Base-by-base conservation (phyloP, 2,797 vertebrate genomes). In the Melopsittacus undulatus region DNA sequence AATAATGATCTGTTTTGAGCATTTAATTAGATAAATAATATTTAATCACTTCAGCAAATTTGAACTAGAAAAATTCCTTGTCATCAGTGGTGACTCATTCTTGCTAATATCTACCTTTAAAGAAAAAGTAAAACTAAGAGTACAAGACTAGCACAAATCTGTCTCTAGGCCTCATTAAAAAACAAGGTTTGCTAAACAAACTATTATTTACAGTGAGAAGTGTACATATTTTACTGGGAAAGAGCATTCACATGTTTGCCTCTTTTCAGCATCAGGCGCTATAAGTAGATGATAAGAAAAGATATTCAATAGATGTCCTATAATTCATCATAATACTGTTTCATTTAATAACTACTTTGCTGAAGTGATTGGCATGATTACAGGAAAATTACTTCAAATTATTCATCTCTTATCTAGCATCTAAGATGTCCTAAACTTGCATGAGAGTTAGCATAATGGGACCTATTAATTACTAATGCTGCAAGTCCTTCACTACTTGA, bases 301-400 rank as follows among this genome's bases (percentile, higher is more conserved):
- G 97, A 96, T 98, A 98, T 98, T 98, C 97, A 98, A 97, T 97
- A 97, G 98, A 97, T 98, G 97, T 98, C 97, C 97, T 98, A 96
- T 98, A 98, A 98, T 98, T 98, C 98, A 98, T 98, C 97, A 97
- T 98, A 98, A 98, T 98, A 98, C 98, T 96, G 96, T 98, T 98
- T 98, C 98, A 97, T 98, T 98, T 98, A 98, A 98, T 98, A 98
- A 98, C 97, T 98, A 97, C 98, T 98, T 98, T 98, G 97, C 98
- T 98, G 97, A 98, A 98, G 98, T 98, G 98, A 98, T 98, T 98
- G 98, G 98, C 98, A 97, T 98, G 98, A 98, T 98, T 98, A 97
- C 97, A 98, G 97, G 98, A 98, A 98, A 98, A 98, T 98, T 98
- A 98, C 98, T 98, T 98, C 98, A 98, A 98, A 98, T 98, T 98